Conservation (phyloP, 2,797 vertebrate genomes). For the Channa striata region DNA sequence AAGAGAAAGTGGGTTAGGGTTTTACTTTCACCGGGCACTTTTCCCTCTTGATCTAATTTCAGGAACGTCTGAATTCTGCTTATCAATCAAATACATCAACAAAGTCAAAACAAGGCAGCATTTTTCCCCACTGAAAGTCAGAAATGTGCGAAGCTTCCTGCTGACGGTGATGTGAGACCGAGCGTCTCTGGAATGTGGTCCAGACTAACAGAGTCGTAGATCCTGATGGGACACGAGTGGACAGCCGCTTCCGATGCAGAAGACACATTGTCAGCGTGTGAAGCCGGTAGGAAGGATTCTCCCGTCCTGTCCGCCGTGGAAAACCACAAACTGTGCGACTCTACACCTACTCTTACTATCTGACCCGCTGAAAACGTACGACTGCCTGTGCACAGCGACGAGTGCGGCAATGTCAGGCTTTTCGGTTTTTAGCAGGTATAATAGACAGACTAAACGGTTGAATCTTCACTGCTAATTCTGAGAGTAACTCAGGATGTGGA, state of each 20-base stretch:
- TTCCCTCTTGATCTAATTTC: constrained; percentile 2
- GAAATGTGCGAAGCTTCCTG: not conserved
- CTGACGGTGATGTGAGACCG: not conserved
- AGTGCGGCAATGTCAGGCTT: no score
- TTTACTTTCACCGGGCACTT: constrained; percentile 1
- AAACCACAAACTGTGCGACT: constrained; percentile 5
- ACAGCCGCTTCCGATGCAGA: constrained; percentile 34
- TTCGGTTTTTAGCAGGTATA: no score
- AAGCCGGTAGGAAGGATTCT: constrained; percentile 2
- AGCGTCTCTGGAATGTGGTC: not conserved
- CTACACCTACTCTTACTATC: no score
- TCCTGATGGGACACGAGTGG: constrained; percentile 19
- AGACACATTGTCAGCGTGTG: constrained; percentile 45
- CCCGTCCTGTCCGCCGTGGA: constrained; percentile 22
- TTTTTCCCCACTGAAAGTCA: no score
- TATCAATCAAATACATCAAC: not conserved
- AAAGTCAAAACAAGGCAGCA: no score
- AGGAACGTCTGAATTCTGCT: not conserved
- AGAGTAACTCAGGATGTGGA: no score
- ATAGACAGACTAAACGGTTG: no score
- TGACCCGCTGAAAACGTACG: no score
- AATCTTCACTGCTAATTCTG: no score
- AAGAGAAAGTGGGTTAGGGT: constrained; percentile 30
- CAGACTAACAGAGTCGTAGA: constrained; percentile 5
- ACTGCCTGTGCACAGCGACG: no score